Evolutionary conservation across 2,888 invertebrate genomes (phyloP), one percentile per base, ranked within the genome.

Genomic region (Dynastes maya): DNA sequence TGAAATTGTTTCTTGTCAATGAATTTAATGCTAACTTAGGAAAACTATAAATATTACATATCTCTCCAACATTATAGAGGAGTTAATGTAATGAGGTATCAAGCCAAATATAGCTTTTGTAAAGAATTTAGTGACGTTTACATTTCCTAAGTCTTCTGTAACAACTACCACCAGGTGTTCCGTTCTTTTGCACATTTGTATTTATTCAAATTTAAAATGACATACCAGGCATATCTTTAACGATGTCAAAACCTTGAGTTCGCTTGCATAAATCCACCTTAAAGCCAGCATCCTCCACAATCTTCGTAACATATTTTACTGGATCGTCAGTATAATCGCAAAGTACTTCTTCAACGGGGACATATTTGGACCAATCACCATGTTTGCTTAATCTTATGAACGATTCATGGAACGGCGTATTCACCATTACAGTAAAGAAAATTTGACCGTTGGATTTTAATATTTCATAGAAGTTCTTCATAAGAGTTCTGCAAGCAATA

Each of bases 241-340:
- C 3, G 32, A 32, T 32, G 32, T 32, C 1, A 32, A 3, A 32
- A 32, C 32, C 6, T 11, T 8, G 32, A 22, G 29, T 63, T 63
- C n/a, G 3, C 13, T 53, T n/a, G 27, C 71, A 71, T 5, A 6
- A 6, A 8, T 37, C 55, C 9, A 71, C 55, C 55, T 55, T 32
- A n/a, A 71, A 71, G n/a, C 71, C 71, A 1, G 55, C 29, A 3
- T 55, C 55, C 8, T 71, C n/a, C 1, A 55, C 4, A 8, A 71
- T 5, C 1, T 55, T 55, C 27, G 6, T 29, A 1, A 71, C 16
- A 6, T 71, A 37, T 32, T 71, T 22, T 55, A 37, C 37, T 9
- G 71, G 71, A 2, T 71, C 6, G 0, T 71, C 55, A 1, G 71
- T 71, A 8, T 55, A 71, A 5, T 71, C 55, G 5, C 32, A 8